These are phyloP conservation scores for Leucoraja ocellata DNA, from an alignment of 2,797 vertebrate species.

Conservation along the genomic window DNA sequence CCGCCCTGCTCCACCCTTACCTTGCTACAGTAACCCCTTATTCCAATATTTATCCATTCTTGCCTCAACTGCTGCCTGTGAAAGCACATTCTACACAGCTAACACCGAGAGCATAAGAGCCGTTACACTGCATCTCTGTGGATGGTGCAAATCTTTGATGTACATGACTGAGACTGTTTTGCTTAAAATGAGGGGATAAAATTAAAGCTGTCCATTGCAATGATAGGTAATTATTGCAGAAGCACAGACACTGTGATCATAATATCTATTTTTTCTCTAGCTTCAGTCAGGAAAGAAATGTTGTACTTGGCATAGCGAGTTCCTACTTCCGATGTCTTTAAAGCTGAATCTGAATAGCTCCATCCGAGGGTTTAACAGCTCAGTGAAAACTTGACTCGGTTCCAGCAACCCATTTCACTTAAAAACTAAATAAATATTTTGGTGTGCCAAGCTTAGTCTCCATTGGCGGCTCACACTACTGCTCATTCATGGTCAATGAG, in stretches of 20 bases:
- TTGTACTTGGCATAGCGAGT: not conserved
- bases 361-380: not conserved
- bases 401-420: not conserved
- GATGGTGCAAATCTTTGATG: not conserved
- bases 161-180: not conserved
- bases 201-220: not conserved
- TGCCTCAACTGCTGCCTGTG: not conserved
- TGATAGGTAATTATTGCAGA: not conserved
- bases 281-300: not conserved
- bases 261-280: not conserved
- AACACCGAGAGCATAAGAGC: not conserved
- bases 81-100: not conserved
- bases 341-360: not conserved
- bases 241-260: not conserved
- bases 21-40: not conserved
- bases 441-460: too few species aligned
- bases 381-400: slow-evolving; percentile 22
- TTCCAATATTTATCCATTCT: not conserved
- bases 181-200: not conserved
- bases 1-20: not conserved
- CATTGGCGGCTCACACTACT: not conserved
- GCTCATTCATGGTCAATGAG: slow-evolving; percentile 4
- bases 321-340: not conserved
- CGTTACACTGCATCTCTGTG: not conserved
- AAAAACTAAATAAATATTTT: not conserved